A percentile compares a stretch with the other conserved stretches of the same genome.
Conservation (phyloP, 2,797 vertebrate species). For the Bradypodion ventrale region DNA sequence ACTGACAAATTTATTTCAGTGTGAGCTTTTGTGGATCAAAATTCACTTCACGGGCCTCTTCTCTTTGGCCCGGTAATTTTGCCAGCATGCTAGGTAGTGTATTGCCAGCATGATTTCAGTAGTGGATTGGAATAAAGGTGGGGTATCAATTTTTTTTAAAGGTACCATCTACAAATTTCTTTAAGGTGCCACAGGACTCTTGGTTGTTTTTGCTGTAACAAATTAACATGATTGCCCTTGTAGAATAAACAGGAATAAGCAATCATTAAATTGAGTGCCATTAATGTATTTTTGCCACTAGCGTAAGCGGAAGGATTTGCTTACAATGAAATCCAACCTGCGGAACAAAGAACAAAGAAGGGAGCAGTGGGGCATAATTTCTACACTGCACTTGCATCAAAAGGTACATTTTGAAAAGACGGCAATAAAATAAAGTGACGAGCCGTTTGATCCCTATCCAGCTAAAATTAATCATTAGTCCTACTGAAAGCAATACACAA, state of each 20-base stretch:
- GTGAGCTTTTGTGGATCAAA: too few relatives aligned
- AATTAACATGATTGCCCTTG: not conserved
- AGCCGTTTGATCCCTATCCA: not conserved
- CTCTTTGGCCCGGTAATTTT: too few relatives aligned
- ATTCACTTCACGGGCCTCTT: too few relatives aligned
- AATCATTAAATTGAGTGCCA: not conserved
- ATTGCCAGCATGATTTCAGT: too few relatives aligned
- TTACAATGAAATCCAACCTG: not conserved
- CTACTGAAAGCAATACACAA: not conserved
- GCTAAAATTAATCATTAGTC: not conserved
- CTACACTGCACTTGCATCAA: not conserved
- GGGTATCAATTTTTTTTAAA: too few relatives aligned
- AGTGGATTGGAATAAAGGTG: too few relatives aligned
- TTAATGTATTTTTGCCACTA: not conserved
- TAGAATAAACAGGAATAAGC: not conserved
- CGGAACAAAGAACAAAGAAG: too few relatives aligned
- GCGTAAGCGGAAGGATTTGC: not conserved
- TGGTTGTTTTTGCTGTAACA: not conserved
- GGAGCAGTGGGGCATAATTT: not conserved
- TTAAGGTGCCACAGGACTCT: not conserved
- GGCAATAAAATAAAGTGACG: too few relatives aligned
- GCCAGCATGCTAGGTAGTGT: too few relatives aligned
- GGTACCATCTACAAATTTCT: not conserved
- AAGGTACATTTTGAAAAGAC: not conserved
- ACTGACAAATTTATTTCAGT: too few relatives aligned